Percentiles rank a stretch among this genome's conserved stretches.
phyloP scores from a whole-genome alignment of 1,140 invertebrate genomes.

The Spodoptera frugiperda region DNA sequence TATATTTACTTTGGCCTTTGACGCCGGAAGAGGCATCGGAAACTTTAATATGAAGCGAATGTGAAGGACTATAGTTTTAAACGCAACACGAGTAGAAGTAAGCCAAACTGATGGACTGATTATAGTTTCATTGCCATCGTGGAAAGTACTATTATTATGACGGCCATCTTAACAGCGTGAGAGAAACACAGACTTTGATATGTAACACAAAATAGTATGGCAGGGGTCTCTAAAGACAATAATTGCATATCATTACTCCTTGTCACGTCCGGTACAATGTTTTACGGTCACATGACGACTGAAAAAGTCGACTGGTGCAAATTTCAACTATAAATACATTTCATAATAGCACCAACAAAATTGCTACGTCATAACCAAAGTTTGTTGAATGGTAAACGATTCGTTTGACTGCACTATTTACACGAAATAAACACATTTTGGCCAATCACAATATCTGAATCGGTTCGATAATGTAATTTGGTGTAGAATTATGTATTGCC shows the following conservation, averaged over 20 bases:
- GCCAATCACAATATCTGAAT: not conserved
- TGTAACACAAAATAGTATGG: not conserved
- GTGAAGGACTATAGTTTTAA: constrained; percentile 9
- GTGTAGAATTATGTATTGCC: not conserved
- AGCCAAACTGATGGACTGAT: constrained; percentile 6
- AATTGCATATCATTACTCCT: constrained; percentile 44
- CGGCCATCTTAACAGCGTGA: not conserved
- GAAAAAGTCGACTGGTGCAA: constrained; percentile 29
- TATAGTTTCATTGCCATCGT: constrained; percentile 21
- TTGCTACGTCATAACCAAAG: constrained; percentile 1
- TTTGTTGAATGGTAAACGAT: constrained; percentile 7
- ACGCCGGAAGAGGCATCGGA: constrained; percentile 25
- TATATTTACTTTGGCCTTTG: constrained; percentile 31
- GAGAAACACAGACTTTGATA: not conserved
- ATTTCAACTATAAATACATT: constrained; percentile 1
- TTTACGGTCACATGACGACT: constrained; percentile 38
- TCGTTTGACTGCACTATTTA: constrained; percentile 14
- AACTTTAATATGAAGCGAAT: constrained; percentile 17
- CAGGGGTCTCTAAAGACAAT: not conserved
- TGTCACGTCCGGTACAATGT: constrained; percentile 47
- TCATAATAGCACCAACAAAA: not conserved
- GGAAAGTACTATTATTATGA: not conserved
- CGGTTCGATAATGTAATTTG: not conserved
- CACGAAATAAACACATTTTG: constrained; percentile 7
- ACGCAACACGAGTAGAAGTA: constrained; percentile 1